A percentile compares a stretch with the other conserved stretches of the same genome.
These are phyloP conservation scores for Platalea minor DNA, from an alignment of 2,797 vertebrate species.

Conservation along the genomic window DNA sequence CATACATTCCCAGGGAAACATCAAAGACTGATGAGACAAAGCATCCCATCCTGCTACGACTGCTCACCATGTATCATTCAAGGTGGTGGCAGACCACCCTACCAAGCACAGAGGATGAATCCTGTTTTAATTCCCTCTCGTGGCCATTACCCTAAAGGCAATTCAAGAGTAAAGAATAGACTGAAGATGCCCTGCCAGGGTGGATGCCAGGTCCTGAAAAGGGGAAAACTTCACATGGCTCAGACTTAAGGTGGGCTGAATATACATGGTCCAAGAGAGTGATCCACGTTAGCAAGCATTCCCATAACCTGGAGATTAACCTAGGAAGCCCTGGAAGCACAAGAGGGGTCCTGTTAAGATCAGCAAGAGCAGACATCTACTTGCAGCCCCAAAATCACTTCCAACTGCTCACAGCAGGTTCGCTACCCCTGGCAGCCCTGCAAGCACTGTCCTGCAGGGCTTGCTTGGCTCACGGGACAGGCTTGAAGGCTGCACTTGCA, in stretches of 20 bases:
- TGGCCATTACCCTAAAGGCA: not conserved
- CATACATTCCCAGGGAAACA: not conserved
- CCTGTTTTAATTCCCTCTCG: not conserved
- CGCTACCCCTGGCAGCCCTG: not conserved
- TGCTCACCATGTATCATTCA: not conserved
- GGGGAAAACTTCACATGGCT: not conserved
- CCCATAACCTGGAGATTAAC: not conserved
- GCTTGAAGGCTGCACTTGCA: not conserved
- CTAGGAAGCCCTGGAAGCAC: not conserved
- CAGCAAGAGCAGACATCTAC: not conserved
- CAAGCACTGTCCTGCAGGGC: not conserved
- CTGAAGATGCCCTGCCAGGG: not conserved
- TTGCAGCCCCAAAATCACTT: not conserved
- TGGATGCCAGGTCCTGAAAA: not conserved
- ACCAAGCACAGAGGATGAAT: not conserved
- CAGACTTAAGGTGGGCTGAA: not conserved
- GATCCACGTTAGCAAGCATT: not conserved
- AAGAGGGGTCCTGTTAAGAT: not conserved
- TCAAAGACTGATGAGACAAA: accelerated
- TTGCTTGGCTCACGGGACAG: not conserved
- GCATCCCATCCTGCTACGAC: not conserved
- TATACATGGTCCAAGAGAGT: accelerated
- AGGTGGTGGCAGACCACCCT: not conserved
- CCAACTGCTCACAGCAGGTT: not conserved
- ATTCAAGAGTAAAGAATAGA: not conserved